Conservation (phyloP, 2,113 vertebrate species). For the Mungos mungo region DNA sequence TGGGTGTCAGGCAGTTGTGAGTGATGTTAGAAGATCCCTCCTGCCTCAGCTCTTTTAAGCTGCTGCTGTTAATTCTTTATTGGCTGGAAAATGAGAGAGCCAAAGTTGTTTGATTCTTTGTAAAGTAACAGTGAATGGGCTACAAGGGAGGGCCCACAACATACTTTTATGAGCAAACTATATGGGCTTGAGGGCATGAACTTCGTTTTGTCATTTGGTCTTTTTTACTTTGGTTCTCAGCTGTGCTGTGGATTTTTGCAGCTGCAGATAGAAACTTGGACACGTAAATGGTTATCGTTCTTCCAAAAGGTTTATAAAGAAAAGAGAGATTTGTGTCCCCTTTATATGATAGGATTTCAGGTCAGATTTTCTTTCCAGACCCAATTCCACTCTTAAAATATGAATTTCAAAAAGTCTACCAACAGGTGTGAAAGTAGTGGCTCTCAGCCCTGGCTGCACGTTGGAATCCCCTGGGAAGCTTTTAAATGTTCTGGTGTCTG, state of each 20-base stretch:
- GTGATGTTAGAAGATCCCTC: neutral
- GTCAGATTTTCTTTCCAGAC: neutral
- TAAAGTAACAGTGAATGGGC: neutral
- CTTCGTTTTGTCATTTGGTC: neutral
- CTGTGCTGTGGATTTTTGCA: neutral
- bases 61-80: neutral
- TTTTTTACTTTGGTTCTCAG: neutral
- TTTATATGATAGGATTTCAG: constrained; percentile 11
- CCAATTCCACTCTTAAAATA: neutral
- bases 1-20: neutral
- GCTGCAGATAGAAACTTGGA: neutral
- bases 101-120: neutral
- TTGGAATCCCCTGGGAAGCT: neutral
- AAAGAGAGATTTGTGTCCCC: neutral
- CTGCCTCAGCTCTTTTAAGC: neutral
- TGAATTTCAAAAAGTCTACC: neutral
- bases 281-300: neutral
- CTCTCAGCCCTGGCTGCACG: neutral
- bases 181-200: neutral
- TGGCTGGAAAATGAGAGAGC: neutral
- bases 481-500: neutral
- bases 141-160: neutral
- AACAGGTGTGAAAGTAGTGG: neutral
- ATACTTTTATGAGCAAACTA: neutral
- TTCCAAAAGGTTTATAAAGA: neutral